Percentiles rank a stretch among this genome's conserved stretches.
These are phyloP conservation scores for Dendronephthya gigantea DNA, from an alignment of 64 coral and sea anemone genomes.

Conservation along the genomic window DNA sequence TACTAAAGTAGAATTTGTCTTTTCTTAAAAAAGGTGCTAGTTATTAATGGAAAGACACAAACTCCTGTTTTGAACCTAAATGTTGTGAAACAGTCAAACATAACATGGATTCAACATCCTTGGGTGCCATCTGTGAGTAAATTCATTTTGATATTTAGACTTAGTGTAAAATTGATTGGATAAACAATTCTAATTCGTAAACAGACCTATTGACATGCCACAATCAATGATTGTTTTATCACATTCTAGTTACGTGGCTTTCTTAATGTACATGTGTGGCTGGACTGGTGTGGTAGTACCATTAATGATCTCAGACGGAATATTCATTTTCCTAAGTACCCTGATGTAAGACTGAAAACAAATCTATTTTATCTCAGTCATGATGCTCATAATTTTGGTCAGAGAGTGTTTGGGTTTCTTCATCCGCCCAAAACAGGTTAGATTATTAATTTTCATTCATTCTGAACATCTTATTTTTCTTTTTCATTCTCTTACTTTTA, in stretches of 20 bases:
- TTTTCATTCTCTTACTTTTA: neutral
- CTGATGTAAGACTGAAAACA: conserved; percentile 58
- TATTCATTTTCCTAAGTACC: conserved; percentile 72
- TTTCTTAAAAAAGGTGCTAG: neutral
- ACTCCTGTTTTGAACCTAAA: too few species aligned
- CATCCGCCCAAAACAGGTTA: conserved; percentile 74
- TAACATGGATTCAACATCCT: neutral
- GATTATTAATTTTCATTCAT: neutral
- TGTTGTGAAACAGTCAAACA: neutral
- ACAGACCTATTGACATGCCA: too few species aligned
- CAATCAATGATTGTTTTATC: neutral
- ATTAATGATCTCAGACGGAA: conserved; percentile 74
- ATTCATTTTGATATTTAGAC: neutral
- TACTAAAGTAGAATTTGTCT: neutral
- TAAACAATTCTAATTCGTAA: too few species aligned
- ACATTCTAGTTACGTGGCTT: conserved; percentile 54
- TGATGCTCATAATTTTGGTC: conserved; percentile 63
- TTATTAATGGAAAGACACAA: too few species aligned
- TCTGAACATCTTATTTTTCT: neutral
- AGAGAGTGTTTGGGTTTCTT: conserved; percentile 82
- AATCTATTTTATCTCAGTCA: conserved; percentile 53
- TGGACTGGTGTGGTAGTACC: conserved; percentile 91
- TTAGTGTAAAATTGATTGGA: neutral
- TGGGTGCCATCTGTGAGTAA: neutral
- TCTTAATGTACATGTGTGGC: conserved; percentile 89